Base-by-base conservation (phyloP, 2,113 vertebrate genomes). In the Sakesphorus luctuosus region DNA sequence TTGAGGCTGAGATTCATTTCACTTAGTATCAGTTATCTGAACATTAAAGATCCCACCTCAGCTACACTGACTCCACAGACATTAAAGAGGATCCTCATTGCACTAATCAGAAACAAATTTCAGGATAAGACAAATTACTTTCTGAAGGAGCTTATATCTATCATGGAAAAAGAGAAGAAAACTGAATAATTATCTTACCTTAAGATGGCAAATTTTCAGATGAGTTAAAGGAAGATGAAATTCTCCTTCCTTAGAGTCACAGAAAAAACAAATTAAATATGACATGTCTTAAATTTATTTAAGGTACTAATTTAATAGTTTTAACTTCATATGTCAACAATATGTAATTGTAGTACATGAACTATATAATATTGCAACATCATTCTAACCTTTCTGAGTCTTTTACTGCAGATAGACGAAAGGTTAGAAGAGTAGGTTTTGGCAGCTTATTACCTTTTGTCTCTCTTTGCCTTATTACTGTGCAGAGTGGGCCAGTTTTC, bases 401-500 rank as follows among this genome's bases (percentile, higher is more conserved):
- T 72, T 79, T 76, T 79, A 43, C 6, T 52, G 13, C 18, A 18
- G 8, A 35, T 8, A 2, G 35, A 19, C 36, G 24, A 78, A 88
- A 85, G 10, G 3, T 7, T 52, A 29, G 24, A 56, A 67, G 6
- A 71, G 33, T 31, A 40, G 10, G 5, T 16, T 84, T 67, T 25
- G 21, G 11, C 16, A 58, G 2, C 7, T 80, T 52, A 20, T 31
- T 69, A 4, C 13, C 18, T 63, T 44, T 23, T 71, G 11, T 9
- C 19, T 65, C 33, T 46, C 18, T 65, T 66, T 53, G 7, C 11
- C 26, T 72, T 53, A 24, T 38, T 56, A 29, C 25, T 44, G 8
- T 3, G 6, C 0, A 3, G 11, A n/a, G 8, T 35, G 24, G 3
- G 11, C 4, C 4, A 3, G 4, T 58, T 88, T 33, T 5, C 3